phyloP scores from a whole-genome alignment of 2,797 vertebrate species.

The Enteromius radiatus region DNA sequence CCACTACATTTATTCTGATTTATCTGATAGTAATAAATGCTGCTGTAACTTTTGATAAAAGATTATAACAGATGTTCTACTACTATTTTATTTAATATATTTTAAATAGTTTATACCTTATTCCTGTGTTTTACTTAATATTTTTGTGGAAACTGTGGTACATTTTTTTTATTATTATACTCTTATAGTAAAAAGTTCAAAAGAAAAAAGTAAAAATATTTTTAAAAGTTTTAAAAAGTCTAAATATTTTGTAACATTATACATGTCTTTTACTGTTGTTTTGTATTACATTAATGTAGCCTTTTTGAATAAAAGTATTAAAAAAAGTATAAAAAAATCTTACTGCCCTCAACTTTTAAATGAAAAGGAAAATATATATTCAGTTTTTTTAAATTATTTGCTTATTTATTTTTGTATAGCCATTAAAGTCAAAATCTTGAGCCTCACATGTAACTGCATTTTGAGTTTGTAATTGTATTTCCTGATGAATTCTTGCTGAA shows the following conservation, averaged over 20 bases:
- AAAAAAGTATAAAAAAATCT: no score
- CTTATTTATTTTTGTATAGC: not conserved
- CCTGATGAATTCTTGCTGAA: not conserved
- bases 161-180: not conserved
- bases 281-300: not conserved
- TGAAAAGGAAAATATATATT: not conserved
- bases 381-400: no score
- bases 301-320: not conserved
- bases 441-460: not conserved
- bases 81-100: not conserved
- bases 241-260: not conserved
- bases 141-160: not conserved
- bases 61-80: not conserved
- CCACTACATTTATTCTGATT: not conserved
- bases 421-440: not conserved
- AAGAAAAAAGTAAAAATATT: no score
- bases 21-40: not conserved
- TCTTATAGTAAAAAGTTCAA: not conserved
- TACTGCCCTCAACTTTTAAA: not conserved
- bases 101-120: not conserved
- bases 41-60: not conserved
- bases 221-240: no score
- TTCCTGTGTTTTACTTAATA: not conserved
- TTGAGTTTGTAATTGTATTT: not conserved
- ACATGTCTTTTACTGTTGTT: not conserved